Percentiles rank a stretch among this genome's conserved stretches.
phyloP scores from a whole-genome alignment of 2,113 vertebrate species.

The Macquaria ambigua region DNA sequence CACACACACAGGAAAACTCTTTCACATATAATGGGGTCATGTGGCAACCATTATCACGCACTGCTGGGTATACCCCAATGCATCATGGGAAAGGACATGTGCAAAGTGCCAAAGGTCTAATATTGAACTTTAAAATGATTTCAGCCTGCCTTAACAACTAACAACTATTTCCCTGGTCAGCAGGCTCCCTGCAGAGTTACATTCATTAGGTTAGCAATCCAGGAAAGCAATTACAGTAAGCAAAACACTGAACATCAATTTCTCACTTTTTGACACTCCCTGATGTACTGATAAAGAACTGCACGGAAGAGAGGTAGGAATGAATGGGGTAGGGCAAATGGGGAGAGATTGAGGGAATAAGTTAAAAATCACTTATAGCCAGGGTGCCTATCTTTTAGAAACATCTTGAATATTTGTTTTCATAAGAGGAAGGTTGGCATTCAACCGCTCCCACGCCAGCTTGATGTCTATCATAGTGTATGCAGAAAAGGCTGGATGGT shows the following conservation, averaged over 20 bases:
- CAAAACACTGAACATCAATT: not conserved
- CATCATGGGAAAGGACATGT: conserved; percentile 24
- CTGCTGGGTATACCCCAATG: conserved; percentile 6
- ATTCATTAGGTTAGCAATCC: not conserved
- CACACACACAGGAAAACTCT: not conserved
- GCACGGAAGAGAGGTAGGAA: not conserved
- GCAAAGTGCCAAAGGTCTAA: conserved; percentile 46
- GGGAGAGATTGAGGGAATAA: not conserved
- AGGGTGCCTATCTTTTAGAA: not conserved
- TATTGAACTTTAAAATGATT: conserved; percentile 51
- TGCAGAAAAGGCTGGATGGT: not conserved
- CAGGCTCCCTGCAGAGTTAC: conserved; percentile 4
- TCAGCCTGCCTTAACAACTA: conserved; percentile 32
- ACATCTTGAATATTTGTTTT: not conserved
- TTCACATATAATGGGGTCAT: conserved; percentile 30
- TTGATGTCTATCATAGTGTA: not conserved
- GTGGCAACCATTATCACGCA: conserved; percentile 19
- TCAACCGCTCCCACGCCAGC: not conserved
- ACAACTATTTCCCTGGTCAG: conserved; percentile 31
- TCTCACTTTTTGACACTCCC: not conserved
- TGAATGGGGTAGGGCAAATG: not conserved
- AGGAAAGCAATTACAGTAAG: conserved; percentile 23
- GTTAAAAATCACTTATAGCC: not conserved
- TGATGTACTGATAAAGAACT: not conserved
- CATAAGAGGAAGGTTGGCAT: conserved; percentile 2